Evolutionary conservation across 2,797 vertebrate species (phyloP).

Genomic region (Microctenopoma steveboyesi): DNA sequence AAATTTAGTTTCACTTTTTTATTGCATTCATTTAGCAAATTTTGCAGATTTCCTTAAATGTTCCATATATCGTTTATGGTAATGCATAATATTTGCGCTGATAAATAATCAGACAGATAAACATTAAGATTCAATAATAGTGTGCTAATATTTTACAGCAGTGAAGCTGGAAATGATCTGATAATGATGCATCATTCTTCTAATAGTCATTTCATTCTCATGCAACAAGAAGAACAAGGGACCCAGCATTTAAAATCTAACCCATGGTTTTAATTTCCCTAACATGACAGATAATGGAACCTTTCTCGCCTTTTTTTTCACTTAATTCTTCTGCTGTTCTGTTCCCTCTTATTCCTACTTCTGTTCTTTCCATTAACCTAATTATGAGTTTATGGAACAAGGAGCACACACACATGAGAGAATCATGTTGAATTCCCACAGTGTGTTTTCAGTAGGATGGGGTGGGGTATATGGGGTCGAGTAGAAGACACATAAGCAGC

Average conservation of each 20-base stretch:
- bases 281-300: background rate
- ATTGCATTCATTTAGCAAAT: no score
- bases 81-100: no score
- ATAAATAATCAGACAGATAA: no score
- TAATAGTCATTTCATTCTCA: background rate
- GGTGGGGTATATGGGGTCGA: slow-evolving; percentile 7
- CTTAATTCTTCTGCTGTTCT: background rate
- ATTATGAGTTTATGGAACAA: slow-evolving; percentile 39
- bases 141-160: background rate
- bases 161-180: background rate
- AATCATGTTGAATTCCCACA: slow-evolving; percentile 54
- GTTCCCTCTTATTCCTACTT: background rate
- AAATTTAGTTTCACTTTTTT: background rate
- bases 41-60: no score
- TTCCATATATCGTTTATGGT: no score
- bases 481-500: slow-evolving; percentile 42
- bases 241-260: background rate
- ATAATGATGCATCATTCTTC: background rate
- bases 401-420: slow-evolving; percentile 26
- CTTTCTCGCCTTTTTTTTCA: background rate
- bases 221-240: background rate
- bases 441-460: slow-evolving; percentile 32
- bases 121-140: no score
- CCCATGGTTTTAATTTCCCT: background rate
- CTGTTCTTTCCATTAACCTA: background rate